A percentile compares a stretch with the other conserved stretches of the same genome.
Conservation (phyloP, 53 echinoderm and acorn worm genomes). For the Mesocentrotus franciscanus region DNA sequence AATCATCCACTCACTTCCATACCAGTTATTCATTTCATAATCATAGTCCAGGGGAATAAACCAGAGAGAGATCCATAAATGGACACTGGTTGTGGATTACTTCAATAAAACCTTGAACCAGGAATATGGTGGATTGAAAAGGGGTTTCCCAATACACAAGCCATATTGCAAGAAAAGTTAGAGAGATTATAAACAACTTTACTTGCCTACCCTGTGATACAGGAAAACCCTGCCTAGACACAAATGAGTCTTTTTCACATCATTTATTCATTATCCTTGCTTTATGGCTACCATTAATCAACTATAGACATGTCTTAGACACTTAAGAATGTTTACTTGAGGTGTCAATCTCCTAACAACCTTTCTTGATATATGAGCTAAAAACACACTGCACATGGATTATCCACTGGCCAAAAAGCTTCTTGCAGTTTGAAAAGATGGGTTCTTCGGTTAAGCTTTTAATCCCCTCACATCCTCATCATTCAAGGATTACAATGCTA, state of each 20-base stretch:
- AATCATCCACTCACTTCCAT: slow-evolving; percentile 36
- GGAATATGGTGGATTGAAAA: no score
- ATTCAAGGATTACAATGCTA: neutral
- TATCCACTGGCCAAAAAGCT: neutral
- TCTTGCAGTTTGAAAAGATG: neutral
- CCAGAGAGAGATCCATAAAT: neutral
- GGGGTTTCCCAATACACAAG: neutral
- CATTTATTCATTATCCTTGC: neutral
- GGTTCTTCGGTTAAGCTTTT: neutral
- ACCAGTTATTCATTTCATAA: neutral
- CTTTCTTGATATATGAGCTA: neutral
- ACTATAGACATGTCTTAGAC: neutral
- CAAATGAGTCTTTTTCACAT: neutral
- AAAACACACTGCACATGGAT: neutral
- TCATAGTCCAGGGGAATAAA: neutral
- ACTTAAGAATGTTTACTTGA: neutral
- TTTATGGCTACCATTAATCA: neutral
- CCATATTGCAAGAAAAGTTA: neutral
- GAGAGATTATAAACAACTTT: neutral
- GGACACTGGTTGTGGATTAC: neutral
- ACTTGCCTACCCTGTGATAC: neutral
- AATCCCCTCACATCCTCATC: slow-evolving; percentile 22
- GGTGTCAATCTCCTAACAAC: neutral
- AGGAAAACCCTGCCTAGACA: neutral
- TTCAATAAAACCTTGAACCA: neutral